These are phyloP conservation scores for Drosophila ironensis DNA, from an alignment of 1,140 invertebrate genomes.

Conservation along the genomic window DNA sequence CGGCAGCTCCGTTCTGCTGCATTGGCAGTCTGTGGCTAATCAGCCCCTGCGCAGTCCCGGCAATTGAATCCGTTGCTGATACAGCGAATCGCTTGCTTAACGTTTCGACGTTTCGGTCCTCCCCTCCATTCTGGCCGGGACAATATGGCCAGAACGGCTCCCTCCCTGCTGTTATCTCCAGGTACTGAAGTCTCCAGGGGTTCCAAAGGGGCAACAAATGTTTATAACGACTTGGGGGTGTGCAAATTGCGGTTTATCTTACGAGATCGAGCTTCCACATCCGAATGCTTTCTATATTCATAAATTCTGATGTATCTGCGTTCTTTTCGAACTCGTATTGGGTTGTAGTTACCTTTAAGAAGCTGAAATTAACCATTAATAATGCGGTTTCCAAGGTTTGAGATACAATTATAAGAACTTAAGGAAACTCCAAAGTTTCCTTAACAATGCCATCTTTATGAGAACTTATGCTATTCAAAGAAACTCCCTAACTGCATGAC, in stretches of 20 bases:
- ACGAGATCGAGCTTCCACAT: background rate
- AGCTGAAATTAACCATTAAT: no score
- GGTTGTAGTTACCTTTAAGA: no score
- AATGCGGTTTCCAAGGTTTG: no score
- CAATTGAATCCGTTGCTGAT: conserved; percentile 41
- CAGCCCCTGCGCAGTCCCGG: background rate
- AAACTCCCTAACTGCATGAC: no score
- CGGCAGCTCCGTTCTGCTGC: conserved; percentile 13
- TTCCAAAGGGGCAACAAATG: conserved; percentile 7
- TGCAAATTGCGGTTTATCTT: background rate
- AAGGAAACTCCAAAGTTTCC: no score
- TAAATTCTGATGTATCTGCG: no score
- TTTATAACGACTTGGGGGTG: conserved; percentile 26
- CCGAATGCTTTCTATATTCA: no score
- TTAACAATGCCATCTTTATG: no score
- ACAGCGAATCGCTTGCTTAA: conserved; percentile 16
- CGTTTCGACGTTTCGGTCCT: conserved; percentile 3
- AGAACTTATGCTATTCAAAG: no score
- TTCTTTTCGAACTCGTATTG: no score
- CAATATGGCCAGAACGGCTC: conserved; percentile 2
- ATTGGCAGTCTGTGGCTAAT: conserved; percentile 23
- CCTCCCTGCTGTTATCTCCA: background rate
- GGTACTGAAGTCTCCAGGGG: conserved; percentile 5
- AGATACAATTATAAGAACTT: no score
- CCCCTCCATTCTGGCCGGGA: background rate